These are phyloP conservation scores for Xylota segnis DNA, from an alignment of 2,888 invertebrate genomes.

Conservation along the genomic window DNA sequence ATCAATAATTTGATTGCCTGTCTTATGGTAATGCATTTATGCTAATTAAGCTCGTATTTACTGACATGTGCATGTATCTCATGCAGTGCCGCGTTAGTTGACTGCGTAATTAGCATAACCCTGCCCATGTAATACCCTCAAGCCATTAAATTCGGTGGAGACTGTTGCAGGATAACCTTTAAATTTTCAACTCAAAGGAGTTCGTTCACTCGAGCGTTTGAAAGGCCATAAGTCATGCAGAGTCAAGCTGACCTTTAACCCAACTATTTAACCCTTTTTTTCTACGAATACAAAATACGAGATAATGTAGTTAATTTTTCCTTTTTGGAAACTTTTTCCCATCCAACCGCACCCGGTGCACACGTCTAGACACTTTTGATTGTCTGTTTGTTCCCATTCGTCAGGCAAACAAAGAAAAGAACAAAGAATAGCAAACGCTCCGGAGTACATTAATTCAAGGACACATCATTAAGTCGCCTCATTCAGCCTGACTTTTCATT, in stretches of 20 bases:
- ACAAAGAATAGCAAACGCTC: background rate
- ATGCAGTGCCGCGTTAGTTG: background rate
- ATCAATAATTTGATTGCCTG: constrained; percentile 13
- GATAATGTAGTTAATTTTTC: background rate
- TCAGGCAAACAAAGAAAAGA: background rate
- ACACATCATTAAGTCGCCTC: background rate
- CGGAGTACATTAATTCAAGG: background rate
- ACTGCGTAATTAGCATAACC: too few species aligned
- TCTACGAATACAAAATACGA: background rate
- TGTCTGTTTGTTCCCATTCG: background rate
- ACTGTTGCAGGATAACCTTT: too few species aligned
- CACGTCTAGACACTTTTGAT: constrained; percentile 1
- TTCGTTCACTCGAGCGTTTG: too few species aligned
- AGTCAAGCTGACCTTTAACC: background rate
- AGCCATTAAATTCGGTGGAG: too few species aligned
- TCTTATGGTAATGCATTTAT: constrained; percentile 9
- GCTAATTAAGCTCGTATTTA: constrained; percentile 44
- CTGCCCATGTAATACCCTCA: too few species aligned
- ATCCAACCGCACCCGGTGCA: background rate
- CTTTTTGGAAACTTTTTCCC: background rate
- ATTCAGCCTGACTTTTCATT: too few species aligned
- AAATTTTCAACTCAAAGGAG: too few species aligned
- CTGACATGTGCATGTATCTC: background rate
- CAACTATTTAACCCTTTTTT: background rate
- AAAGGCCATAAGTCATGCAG: too few species aligned